phyloP scores from a whole-genome alignment of 2,888 invertebrate species.

The Geophilus truncorum region DNA sequence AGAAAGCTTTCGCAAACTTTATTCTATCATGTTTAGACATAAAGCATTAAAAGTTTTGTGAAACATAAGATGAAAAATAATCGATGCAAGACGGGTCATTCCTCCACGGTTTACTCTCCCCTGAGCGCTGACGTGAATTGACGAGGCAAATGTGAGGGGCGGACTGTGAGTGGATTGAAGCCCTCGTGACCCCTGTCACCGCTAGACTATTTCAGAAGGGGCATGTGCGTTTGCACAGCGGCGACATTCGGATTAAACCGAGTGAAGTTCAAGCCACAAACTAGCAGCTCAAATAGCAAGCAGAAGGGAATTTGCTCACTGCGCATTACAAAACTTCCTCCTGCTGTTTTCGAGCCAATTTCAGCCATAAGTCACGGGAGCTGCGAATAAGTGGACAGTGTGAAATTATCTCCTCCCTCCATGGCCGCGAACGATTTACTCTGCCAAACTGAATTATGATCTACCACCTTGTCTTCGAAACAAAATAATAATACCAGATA shows the following conservation, averaged over 20 bases:
- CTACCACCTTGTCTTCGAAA: neutral
- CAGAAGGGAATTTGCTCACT: neutral
- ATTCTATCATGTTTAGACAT: too few relatives aligned
- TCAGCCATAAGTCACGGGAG: neutral
- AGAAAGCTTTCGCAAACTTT: too few relatives aligned
- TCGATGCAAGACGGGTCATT: slow-evolving; percentile 6
- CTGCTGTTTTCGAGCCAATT: neutral
- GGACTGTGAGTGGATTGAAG: neutral
- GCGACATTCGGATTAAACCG: slow-evolving; percentile 9
- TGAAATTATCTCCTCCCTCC: neutral
- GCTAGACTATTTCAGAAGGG: slow-evolving; percentile 1
- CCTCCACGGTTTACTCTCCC: neutral
- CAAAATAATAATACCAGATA: neutral
- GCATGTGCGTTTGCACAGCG: neutral
- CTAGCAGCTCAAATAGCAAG: neutral
- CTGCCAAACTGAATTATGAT: slow-evolving; percentile 2
- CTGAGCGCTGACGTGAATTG: neutral
- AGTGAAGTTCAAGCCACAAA: slow-evolving; percentile 8
- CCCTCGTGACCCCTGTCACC: slow-evolving; percentile 5
- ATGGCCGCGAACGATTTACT: neutral
- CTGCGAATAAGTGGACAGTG: slow-evolving; percentile 1
- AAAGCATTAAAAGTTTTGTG: neutral
- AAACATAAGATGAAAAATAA: neutral
- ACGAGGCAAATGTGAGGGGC: slow-evolving; percentile 1
- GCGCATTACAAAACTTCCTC: neutral